Conservation (phyloP, 2,888 invertebrate species). For the Ptychoptera contaminata region DNA sequence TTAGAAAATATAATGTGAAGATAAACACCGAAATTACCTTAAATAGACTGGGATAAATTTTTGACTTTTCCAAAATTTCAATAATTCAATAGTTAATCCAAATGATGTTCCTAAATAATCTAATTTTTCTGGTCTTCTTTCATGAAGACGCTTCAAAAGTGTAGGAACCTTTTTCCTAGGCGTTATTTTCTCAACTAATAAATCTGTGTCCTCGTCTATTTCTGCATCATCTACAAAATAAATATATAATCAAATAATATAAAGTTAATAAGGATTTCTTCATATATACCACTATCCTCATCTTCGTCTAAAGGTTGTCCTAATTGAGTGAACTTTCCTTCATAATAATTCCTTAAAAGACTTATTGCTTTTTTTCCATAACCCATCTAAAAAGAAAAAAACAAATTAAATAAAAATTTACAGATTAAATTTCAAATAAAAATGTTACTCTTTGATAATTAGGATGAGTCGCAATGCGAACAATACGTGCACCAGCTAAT, state of each 20-base stretch:
- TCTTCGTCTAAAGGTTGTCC: conserved; percentile 34
- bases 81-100: conserved; percentile 72
- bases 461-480: conserved; percentile 96
- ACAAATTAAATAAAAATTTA: conserved; percentile 8
- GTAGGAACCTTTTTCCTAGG: conserved; percentile 79
- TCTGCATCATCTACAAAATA: conserved; percentile 9
- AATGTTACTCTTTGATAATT: conserved; percentile 69
- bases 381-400: conserved; percentile 59
- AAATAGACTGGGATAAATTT: conserved; percentile 82
- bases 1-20: background rate
- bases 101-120: conserved; percentile 93
- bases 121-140: conserved; percentile 68
- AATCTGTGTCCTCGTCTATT: conserved; percentile 38
- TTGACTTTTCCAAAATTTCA: conserved; percentile 78
- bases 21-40: conserved; percentile 35
- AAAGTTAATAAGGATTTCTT: too few relatives aligned
- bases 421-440: background rate
- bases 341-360: conserved; percentile 77
- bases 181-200: conserved; percentile 53
- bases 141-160: conserved; percentile 67
- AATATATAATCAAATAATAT: background rate
- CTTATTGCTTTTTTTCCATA: conserved; percentile 82
- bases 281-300: conserved; percentile 14
- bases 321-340: conserved; percentile 57
- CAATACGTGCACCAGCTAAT: conserved; percentile 77